Conservation (phyloP, 2,797 vertebrate species). For the Channallabes apus region DNA sequence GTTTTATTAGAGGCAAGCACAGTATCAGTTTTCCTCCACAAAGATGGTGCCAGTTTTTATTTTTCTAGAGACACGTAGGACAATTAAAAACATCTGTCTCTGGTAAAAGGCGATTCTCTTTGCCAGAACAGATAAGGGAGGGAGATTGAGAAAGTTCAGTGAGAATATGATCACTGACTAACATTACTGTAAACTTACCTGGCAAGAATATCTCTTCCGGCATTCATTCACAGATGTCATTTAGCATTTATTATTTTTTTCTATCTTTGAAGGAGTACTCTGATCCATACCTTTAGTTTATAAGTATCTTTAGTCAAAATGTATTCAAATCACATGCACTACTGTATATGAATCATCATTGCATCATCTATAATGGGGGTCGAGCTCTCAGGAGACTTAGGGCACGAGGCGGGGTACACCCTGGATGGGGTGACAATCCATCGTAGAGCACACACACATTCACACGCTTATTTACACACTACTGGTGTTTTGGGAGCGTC, state of each 20-base stretch:
- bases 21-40: constrained; percentile 24
- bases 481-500: no score
- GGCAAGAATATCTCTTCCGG: not conserved
- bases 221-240: not conserved
- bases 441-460: no score
- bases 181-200: not conserved
- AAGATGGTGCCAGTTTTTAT: constrained; percentile 27
- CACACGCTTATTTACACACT: no score
- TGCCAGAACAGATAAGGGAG: not conserved
- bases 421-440: no score
- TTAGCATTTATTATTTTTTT: not conserved
- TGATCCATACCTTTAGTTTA: not conserved
- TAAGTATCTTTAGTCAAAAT: not conserved
- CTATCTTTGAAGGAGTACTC: no score
- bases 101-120: constrained; percentile 18
- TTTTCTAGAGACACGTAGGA: constrained; percentile 9
- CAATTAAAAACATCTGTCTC: constrained; percentile 43
- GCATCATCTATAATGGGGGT: no score
- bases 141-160: not conserved
- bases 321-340: not conserved
- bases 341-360: not conserved
- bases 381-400: no score
- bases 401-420: no score
- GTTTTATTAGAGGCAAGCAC: constrained; percentile 32
- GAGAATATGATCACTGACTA: constrained; percentile 8